Evolutionary conservation across 2,113 vertebrate species (phyloP).

Genomic region (Datnioides undecimradiatus): DNA sequence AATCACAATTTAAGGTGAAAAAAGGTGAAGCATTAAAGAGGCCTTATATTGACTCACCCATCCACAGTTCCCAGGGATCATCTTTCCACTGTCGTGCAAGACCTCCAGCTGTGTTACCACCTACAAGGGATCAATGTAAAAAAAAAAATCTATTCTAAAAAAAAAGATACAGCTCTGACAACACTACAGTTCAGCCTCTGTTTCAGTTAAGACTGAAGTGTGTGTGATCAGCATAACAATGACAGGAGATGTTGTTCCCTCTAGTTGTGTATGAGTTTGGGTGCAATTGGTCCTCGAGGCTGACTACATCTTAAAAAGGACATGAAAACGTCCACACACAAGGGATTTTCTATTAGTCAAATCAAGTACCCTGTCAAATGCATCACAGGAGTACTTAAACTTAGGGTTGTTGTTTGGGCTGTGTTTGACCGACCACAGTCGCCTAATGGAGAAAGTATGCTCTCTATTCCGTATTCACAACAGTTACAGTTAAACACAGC

Average conservation of each 20-base stretch:
- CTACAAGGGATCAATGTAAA: not conserved
- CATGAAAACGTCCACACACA: not conserved
- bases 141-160: not conserved
- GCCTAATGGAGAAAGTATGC: not conserved
- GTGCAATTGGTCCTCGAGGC: not conserved
- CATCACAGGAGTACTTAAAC: not conserved
- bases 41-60: not conserved
- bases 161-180: not conserved
- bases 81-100: not conserved
- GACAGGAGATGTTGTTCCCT: not conserved
- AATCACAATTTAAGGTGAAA: not conserved
- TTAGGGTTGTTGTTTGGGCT: not conserved
- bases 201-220: not conserved
- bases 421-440: not conserved
- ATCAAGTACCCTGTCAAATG: not conserved
- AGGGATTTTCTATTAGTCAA: not conserved
- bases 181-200: not conserved
- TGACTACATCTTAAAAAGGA: not conserved
- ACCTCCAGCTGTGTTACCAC: not conserved
- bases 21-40: not conserved
- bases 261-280: not conserved
- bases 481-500: not conserved
- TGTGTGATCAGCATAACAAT: not conserved
- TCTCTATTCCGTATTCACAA: not conserved
- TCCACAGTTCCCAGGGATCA: not conserved